Evolutionary conservation across 2,113 vertebrate genomes (phyloP), one percentile per base, ranked within the genome.

Genomic region (Boleophthalmus pectinirostris): DNA sequence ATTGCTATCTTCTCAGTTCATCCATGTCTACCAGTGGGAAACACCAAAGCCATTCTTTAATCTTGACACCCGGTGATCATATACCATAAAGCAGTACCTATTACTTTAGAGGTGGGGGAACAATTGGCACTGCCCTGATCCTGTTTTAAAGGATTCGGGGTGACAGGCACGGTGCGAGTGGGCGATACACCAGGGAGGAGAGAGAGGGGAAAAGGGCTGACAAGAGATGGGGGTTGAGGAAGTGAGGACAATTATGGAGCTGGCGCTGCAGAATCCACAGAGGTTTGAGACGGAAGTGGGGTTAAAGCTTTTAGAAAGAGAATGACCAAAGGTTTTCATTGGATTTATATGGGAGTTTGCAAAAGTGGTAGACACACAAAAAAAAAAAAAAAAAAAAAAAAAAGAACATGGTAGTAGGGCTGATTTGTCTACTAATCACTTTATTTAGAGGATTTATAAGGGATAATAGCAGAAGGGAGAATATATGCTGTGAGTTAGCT

Each of bases 51-150:
- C 84, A 88, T 91, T 92, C 90, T 92, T 92, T 93, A 91, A 92
- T 93, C 90, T 88, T 92, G 92, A 92, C 92, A 92, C 91, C 85
- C 72, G n/a, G 79, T 85, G 88, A 92, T 92, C 85, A 85, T 87
- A 88, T 90, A 90, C 82, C 85, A 72, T 81, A 70, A 85, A 85
- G 83, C 91, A 87, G 88, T 80, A 86, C 87, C 91, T 89, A 43
- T 43, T 43, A 43, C 24, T 91, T 92, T 92, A 91, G 86, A 88
- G 80, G 77, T 75, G 75, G 75, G 25, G 81, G 82, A 85, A 84
- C 83, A 82, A 90, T 91, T 90, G 90, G 84, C 83, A 78, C 82
- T 82, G 83, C 60, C 66, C 64, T 83, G 87, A 81, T 87, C 79
- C 82, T 77, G 83, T 85, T 89, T 80, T 64, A 73, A 78, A 76